Evolutionary conservation across 1,140 invertebrate species (phyloP), one percentile per base, ranked within the genome.

Genomic region (Brachionus koreanus): DNA sequence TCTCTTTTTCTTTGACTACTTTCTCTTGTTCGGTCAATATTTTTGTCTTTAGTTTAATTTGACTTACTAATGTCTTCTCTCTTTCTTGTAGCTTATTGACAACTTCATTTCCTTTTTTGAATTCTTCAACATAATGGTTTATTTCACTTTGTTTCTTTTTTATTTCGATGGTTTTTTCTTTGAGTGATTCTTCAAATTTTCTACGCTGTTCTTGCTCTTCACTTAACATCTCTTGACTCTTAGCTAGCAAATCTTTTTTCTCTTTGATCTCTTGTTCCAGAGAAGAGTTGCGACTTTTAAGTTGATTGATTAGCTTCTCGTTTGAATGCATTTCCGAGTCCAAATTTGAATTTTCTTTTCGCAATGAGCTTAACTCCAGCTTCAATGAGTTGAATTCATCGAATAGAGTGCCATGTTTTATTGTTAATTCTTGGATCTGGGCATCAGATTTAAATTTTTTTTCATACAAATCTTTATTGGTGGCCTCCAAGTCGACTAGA

Each of bases 101-200:
- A 77, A 93, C 93, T 85, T 93, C 92, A 89, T 94, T 93, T 5
- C 92, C 93, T 87, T 93, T 94, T 61, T 91, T 87, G 1, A 94
- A 85, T 85, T 94, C 93, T 65, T 93, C 91, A 35, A 91, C 91
- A 83, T 92, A 91, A 85, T 91, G 91, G 12, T 69, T 83, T 6
- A 87, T 84, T 52, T 88, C 86, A 63, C 84, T 84, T 33, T 85
- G 82, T 79, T 85, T 85, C 4, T 83, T 83, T 16, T 87, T 86
- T 19, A 88, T 29, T 33, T 88, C 87, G 35, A 86, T 85, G 83
- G 83, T 74, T 85, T 85, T 82, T 84, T 84, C 87, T 86, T 65
- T 69, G 19, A 63, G 39, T 12, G 46, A 10, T 23, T 84, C 63
- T 35, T 65, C 67, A 7, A 52, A 23, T 39, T 35, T 81, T 84